Conservation (phyloP, 2,113 vertebrate genomes). For the Cryptotis parvus region DNA sequence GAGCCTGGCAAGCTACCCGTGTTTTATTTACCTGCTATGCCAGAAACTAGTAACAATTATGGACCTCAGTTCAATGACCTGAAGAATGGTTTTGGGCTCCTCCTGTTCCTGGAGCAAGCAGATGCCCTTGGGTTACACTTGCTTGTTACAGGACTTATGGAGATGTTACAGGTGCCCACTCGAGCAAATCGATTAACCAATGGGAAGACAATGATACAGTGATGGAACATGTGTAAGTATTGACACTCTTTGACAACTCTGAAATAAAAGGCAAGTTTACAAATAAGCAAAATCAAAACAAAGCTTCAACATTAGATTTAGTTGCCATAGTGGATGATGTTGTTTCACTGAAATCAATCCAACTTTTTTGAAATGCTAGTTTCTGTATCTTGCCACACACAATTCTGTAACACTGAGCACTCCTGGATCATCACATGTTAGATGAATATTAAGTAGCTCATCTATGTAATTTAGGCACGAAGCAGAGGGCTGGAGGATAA, state of each 20-base stretch:
- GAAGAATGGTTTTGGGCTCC: no score
- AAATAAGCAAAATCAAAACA: not conserved
- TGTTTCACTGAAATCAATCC: conserved; percentile 19
- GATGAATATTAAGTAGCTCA: not conserved
- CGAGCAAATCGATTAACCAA: no score
- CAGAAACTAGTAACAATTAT: no score
- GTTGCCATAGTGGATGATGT: not conserved
- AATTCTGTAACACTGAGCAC: not conserved
- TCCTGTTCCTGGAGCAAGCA: no score
- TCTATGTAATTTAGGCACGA: not conserved
- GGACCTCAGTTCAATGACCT: no score
- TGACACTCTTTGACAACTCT: not conserved
- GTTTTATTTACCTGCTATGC: no score
- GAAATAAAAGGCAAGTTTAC: not conserved
- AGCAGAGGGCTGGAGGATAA: not conserved
- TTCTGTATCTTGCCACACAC: not conserved
- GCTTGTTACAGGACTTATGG: no score
- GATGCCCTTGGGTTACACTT: no score
- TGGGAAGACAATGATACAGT: no score
- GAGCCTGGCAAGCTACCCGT: no score
- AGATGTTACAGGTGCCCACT: no score
- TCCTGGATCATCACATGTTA: not conserved
- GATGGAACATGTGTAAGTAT: no score
- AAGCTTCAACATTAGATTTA: not conserved
- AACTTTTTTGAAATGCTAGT: not conserved